phyloP scores from a whole-genome alignment of 2,797 vertebrate genomes.

The Chaunax sp. region DNA sequence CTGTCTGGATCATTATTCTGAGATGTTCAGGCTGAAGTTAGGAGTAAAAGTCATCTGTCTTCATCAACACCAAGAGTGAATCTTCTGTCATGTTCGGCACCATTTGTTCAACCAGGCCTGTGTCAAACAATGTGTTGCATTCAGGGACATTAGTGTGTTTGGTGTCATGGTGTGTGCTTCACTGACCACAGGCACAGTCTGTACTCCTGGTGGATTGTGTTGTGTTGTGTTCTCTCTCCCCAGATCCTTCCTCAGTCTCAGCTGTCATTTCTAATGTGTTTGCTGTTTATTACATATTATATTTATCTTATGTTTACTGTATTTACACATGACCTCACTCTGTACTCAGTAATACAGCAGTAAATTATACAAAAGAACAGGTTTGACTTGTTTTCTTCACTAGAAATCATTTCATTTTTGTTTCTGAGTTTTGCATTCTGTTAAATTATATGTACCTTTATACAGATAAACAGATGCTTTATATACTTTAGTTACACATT shows the following conservation, averaged over 20 bases:
- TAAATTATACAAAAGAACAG: no score
- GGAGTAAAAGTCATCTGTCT: conserved; percentile 50
- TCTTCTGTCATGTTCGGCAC: background rate
- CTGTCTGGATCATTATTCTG: conserved; percentile 29
- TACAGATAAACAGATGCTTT: no score
- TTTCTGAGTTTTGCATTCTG: no score
- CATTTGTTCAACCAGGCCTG: background rate
- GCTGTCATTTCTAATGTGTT: background rate
- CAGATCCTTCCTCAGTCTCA: background rate
- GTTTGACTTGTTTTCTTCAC: no score
- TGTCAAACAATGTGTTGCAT: conserved; percentile 11
- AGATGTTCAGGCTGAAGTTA: conserved; percentile 13
- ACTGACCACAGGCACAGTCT: conserved; percentile 6
- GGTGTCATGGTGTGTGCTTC: background rate
- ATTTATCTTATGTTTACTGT: no score
- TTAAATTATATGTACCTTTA: no score
- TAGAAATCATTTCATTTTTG: no score
- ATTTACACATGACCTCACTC: no score
- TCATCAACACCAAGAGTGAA: conserved; percentile 44
- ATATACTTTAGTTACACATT: no score
- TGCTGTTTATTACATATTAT: background rate
- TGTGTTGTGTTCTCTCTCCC: conserved; percentile 18
- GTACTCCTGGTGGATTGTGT: conserved; percentile 4
- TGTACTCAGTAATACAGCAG: no score
- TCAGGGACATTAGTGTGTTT: conserved; percentile 12